Evolutionary conservation across 2,113 vertebrate genomes (phyloP).

Genomic region (Pygoscelis adeliae): DNA sequence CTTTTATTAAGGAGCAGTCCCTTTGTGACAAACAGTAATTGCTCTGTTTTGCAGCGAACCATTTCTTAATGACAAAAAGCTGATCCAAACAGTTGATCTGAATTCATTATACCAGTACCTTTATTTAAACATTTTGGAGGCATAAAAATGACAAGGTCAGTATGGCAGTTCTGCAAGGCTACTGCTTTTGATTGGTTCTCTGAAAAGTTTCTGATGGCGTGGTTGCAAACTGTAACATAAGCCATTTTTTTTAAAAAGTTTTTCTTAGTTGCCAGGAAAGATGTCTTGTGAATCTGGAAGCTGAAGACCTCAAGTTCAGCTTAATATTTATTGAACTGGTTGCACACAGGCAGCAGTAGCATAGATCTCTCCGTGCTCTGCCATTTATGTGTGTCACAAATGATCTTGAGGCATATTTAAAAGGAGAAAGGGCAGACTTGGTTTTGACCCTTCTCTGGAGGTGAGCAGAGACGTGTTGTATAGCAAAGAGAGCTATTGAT

Average conservation of each 20-base stretch:
- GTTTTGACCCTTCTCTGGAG: background rate
- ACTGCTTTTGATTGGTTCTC: background rate
- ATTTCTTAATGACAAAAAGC: background rate
- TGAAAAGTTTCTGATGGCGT: background rate
- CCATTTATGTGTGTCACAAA: background rate
- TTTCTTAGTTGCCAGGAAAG: background rate
- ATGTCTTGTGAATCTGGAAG: background rate
- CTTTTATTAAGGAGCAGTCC: background rate
- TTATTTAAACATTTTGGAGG: background rate
- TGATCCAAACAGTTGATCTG: background rate
- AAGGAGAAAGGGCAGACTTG: background rate
- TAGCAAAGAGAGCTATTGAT: background rate
- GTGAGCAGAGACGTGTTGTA: fast-evolving
- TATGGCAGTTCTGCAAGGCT: background rate
- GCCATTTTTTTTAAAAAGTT: background rate
- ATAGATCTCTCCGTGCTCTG: background rate
- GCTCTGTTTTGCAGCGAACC: background rate
- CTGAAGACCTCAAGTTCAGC: background rate
- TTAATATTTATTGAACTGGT: background rate
- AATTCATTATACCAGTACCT: background rate
- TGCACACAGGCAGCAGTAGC: background rate
- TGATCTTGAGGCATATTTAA: background rate
- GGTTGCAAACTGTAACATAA: background rate
- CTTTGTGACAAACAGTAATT: background rate
- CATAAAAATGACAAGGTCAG: background rate